Evolutionary conservation across 2,888 invertebrate genomes (phyloP).

Genomic region (Troglohyphantes excavatus): DNA sequence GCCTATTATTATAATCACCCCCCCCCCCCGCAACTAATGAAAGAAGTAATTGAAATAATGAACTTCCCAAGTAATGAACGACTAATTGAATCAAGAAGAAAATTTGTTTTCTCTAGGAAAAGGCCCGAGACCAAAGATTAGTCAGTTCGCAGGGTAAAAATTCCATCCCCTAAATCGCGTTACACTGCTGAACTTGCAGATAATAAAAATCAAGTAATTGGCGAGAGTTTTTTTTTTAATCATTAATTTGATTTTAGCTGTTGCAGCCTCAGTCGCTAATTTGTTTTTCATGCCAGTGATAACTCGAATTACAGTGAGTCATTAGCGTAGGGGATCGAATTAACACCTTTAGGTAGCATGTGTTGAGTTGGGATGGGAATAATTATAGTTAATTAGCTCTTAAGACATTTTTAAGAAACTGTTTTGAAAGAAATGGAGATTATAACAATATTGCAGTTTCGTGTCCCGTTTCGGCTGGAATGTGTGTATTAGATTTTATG

Average conservation of each 20-base stretch:
- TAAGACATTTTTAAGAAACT: not conserved
- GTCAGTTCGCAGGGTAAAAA: conserved; percentile 17
- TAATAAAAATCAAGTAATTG: conserved; percentile 20
- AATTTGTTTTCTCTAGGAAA: not conserved
- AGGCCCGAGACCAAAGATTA: conserved; percentile 13
- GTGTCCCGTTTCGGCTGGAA: too few relatives aligned
- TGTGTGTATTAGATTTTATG: too few relatives aligned
- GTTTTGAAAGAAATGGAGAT: not conserved
- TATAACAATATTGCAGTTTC: not conserved
- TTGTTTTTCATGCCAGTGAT: conserved; percentile 21
- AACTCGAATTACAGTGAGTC: conserved; percentile 30
- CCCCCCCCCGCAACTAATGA: not conserved
- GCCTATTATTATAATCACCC: too few relatives aligned
- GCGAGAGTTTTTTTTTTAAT: not conserved
- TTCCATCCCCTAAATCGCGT: not conserved
- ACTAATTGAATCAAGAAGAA: conserved; percentile 65
- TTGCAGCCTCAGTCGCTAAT: not conserved
- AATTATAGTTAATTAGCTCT: conserved; percentile 39
- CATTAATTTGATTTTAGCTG: conserved; percentile 23
- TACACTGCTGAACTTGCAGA: not conserved
- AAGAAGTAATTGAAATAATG: conserved; percentile 58
- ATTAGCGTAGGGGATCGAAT: conserved; percentile 23
- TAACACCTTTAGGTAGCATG: conserved; percentile 16
- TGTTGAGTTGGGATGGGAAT: not conserved
- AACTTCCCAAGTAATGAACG: conserved; percentile 50